These are phyloP conservation scores for Nephrotoma guestfalica DNA, from an alignment of 2,888 invertebrate species.

Conservation along the genomic window DNA sequence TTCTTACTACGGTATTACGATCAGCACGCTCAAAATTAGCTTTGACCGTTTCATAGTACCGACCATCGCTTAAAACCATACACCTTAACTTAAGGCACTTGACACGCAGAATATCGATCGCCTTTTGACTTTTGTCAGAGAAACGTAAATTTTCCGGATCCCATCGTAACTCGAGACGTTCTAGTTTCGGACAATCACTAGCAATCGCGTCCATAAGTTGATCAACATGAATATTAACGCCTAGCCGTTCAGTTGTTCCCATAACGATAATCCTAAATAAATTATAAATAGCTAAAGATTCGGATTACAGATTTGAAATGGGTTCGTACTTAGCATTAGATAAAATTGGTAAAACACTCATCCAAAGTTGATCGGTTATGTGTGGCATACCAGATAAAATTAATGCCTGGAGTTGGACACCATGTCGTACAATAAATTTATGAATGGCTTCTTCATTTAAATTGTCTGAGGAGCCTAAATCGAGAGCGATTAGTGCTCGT, in stretches of 20 bases:
- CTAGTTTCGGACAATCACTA: conserved; percentile 74
- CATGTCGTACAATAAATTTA: conserved; percentile 82
- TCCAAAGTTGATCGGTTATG: conserved; percentile 96
- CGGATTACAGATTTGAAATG: neutral
- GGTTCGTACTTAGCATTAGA: conserved; percentile 71
- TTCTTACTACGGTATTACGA: conserved; percentile 88
- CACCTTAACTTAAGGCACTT: conserved; percentile 87
- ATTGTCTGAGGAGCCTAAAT: conserved; percentile 91
- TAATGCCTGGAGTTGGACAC: conserved; percentile 76
- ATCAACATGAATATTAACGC: conserved; percentile 94
- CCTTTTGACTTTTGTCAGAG: conserved; percentile 99
- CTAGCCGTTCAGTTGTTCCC: conserved; percentile 93
- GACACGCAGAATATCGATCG: conserved; percentile 91
- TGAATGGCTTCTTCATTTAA: conserved; percentile 83
- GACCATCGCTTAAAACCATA: conserved; percentile 90
- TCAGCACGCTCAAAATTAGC: conserved; percentile 99
- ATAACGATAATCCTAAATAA: conserved; percentile 75
- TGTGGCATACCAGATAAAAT: conserved; percentile 92
- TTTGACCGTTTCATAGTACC: conserved; percentile 97
- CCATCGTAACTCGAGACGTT: conserved; percentile 74
- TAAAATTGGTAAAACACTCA: conserved; percentile 81
- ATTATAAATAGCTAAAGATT: neutral
- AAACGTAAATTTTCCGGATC: conserved; percentile 62
- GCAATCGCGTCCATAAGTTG: conserved; percentile 97
- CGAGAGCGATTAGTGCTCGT: conserved; percentile 68